Conservation (phyloP, 2,888 invertebrate species). For the Euphydryas editha region DNA sequence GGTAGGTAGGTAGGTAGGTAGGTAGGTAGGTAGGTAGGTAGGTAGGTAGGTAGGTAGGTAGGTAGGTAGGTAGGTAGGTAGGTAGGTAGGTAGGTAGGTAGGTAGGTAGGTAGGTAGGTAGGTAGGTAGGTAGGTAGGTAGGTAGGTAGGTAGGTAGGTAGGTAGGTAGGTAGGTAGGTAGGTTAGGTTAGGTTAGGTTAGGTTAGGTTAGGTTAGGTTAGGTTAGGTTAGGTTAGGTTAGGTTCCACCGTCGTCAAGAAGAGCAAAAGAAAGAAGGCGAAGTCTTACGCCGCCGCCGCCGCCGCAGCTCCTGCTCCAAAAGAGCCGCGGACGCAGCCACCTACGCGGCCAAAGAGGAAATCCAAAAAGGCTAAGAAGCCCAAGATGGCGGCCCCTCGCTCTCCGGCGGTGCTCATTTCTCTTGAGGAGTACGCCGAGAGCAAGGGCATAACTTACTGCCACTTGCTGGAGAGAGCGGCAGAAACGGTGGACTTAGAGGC, state of each 20-base stretch:
- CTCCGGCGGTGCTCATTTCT: too few species aligned
- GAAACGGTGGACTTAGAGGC: too few species aligned
- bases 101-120: conserved; percentile 3
- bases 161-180: not conserved
- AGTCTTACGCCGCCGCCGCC: too few species aligned
- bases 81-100: conserved; percentile 3
- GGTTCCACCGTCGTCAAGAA: not conserved
- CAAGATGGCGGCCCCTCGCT: too few species aligned
- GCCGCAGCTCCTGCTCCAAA: too few species aligned
- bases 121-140: conserved; percentile 3
- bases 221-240: not conserved
- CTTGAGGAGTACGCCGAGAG: too few species aligned
- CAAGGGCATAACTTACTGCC: too few species aligned
- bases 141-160: conserved; percentile 3
- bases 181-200: conserved; percentile 3
- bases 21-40: conserved; percentile 3
- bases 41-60: conserved; percentile 3
- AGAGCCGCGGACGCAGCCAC: too few species aligned
- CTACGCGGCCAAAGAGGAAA: too few species aligned
- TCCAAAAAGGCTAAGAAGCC: too few species aligned
- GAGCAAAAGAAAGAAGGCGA: not conserved
- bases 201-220: conserved; percentile 1
- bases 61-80: conserved; percentile 3
- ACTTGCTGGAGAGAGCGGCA: too few species aligned
- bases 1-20: conserved; percentile 3